A percentile compares a stretch with the other conserved stretches of the same genome.
Conservation (phyloP, 2,888 invertebrate genomes). For the Petrolisthes cinctipes region DNA sequence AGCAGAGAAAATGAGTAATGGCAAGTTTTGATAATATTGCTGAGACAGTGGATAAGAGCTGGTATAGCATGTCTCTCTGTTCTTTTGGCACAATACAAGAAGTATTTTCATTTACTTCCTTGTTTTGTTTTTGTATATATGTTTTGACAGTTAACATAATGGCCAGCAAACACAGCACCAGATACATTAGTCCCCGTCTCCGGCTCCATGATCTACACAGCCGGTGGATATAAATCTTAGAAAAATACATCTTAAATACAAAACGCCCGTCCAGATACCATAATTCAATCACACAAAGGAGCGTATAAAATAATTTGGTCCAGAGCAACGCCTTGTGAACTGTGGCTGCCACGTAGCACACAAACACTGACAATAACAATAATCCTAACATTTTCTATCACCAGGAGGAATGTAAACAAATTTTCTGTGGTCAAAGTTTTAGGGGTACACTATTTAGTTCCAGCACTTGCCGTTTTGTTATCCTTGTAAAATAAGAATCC, state of each 20-base stretch:
- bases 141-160: neutral
- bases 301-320: no score
- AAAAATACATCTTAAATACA: neutral
- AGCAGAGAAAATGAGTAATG: constrained; percentile 74
- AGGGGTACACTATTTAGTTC: no score
- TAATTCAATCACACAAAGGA: no score
- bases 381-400: no score
- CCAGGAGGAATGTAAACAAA: no score
- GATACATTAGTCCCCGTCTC: constrained; percentile 25
- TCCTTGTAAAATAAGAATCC: no score
- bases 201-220: constrained; percentile 34
- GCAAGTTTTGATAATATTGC: constrained; percentile 67
- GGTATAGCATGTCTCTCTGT: constrained; percentile 47
- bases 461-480: no score
- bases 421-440: no score
- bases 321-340: no score
- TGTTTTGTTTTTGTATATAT: neutral
- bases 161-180: constrained; percentile 28
- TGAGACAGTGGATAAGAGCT: constrained; percentile 42
- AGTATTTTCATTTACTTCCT: neutral
- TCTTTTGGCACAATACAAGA: constrained; percentile 44
- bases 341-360: no score
- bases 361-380: no score
- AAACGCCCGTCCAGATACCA: no score
- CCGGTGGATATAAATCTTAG: constrained; percentile 11